Evolutionary conservation across 2,888 invertebrate genomes (phyloP).

Genomic region (Aleiodes alternator): DNA sequence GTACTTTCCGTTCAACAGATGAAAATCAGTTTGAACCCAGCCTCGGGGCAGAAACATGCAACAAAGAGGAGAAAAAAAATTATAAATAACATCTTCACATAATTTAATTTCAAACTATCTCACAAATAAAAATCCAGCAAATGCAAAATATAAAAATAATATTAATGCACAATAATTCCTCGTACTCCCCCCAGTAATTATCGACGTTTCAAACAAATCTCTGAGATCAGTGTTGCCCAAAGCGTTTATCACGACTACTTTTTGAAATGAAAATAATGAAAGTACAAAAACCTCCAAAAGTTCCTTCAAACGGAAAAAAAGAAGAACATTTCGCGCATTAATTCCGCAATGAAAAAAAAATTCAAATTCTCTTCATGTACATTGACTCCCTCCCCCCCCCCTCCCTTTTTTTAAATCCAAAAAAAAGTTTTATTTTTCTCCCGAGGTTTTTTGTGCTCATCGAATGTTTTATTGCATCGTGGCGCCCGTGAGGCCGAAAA

Average conservation of each 20-base stretch:
- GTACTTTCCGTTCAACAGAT: too few relatives aligned
- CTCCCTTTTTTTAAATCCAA: not conserved
- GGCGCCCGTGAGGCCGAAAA: conserved; percentile 50
- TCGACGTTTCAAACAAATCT: too few relatives aligned
- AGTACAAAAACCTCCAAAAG: too few relatives aligned
- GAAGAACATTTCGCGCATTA: too few relatives aligned
- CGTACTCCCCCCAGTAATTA: too few relatives aligned
- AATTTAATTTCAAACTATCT: conserved; percentile 29
- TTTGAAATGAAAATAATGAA: too few relatives aligned
- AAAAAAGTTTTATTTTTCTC: not conserved
- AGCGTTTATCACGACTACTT: too few relatives aligned
- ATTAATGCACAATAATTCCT: too few relatives aligned
- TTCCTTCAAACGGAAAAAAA: too few relatives aligned
- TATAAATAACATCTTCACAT: conserved; percentile 19
- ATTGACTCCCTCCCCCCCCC: not conserved
- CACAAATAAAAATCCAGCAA: not conserved
- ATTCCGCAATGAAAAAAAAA: not conserved
- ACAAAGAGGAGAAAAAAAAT: conserved; percentile 24
- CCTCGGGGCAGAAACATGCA: conserved; percentile 58
- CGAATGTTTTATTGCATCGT: conserved; percentile 43
- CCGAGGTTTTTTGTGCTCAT: conserved; percentile 10
- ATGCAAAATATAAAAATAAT: not conserved
- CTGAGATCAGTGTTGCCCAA: too few relatives aligned
- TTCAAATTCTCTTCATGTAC: not conserved
- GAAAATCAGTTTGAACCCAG: conserved; percentile 42